phyloP scores from a whole-genome alignment of 2,888 invertebrate genomes.

The Thelaira solivaga region DNA sequence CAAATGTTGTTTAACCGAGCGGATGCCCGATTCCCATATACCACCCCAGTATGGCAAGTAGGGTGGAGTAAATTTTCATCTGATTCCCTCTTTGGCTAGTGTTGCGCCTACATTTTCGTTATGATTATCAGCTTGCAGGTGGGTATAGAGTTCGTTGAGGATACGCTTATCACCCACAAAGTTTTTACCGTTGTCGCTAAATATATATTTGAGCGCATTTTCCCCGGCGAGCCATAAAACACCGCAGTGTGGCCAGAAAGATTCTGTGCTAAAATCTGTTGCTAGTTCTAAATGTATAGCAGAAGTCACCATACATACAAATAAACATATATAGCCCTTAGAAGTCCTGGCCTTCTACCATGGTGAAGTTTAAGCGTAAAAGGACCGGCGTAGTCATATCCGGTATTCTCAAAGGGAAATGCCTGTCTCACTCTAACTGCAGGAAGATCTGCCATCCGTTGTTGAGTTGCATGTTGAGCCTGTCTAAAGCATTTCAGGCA shows the following conservation, averaged over 20 bases:
- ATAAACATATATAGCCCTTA: constrained; percentile 19
- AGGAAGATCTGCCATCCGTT: constrained; percentile 42
- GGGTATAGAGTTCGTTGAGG: constrained; percentile 46
- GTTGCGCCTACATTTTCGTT: not conserved
- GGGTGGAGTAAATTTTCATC: constrained; percentile 51
- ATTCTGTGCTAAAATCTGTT: constrained; percentile 12
- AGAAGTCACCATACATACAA: constrained; percentile 34
- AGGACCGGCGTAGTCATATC: constrained; percentile 43
- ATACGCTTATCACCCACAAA: constrained; percentile 46
- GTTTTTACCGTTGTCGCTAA: constrained; percentile 52
- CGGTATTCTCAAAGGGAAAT: constrained; percentile 33
- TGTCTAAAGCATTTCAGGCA: constrained; percentile 45
- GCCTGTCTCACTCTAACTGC: constrained; percentile 27
- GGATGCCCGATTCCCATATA: constrained; percentile 29
- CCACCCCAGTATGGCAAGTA: constrained; percentile 39
- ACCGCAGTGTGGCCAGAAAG: constrained; percentile 45
- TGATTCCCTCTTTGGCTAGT: constrained; percentile 40
- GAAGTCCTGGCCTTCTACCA: not conserved
- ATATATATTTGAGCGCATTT: constrained; percentile 45
- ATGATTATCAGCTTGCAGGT: not conserved
- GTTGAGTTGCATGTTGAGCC: constrained; percentile 12
- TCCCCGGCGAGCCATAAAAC: constrained; percentile 45
- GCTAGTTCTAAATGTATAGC: constrained; percentile 40
- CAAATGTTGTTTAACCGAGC: constrained; percentile 41
- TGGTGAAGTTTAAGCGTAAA: not conserved